Conservation (phyloP, 2,888 invertebrate species). For the Germaria angustata region DNA sequence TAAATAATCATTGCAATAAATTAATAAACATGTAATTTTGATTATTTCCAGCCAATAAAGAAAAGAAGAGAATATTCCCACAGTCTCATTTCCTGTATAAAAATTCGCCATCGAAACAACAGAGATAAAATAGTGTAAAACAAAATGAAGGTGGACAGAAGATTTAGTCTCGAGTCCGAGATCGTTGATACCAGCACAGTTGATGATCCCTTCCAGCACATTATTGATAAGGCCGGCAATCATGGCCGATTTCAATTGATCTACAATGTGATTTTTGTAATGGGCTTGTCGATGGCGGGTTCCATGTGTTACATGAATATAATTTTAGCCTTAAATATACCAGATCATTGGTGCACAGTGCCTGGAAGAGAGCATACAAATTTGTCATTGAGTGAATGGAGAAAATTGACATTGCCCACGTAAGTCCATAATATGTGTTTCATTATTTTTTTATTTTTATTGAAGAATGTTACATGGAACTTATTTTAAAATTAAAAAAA, state of each 20-base stretch:
- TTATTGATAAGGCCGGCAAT: conserved; percentile 81
- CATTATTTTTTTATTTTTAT: neutral
- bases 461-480: neutral
- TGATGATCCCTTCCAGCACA: conserved; percentile 81
- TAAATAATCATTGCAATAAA: too few relatives aligned
- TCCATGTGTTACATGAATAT: conserved; percentile 82
- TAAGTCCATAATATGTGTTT: too few relatives aligned
- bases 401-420: conserved; percentile 81
- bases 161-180: conserved; percentile 39
- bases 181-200: conserved; percentile 16
- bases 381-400: conserved; percentile 81
- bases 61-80: too few relatives aligned
- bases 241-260: conserved; percentile 81
- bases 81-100: too few relatives aligned
- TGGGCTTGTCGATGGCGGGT: conserved; percentile 80
- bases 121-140: neutral
- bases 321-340: conserved; percentile 81
- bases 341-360: conserved; percentile 83
- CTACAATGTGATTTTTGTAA: conserved; percentile 81
- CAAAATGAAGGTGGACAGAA: conserved; percentile 51
- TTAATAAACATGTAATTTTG: neutral
- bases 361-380: conserved; percentile 81
- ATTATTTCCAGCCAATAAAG: neutral
- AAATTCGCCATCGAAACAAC: neutral
- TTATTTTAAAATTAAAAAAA: too few relatives aligned